phyloP scores from a whole-genome alignment of 1,140 invertebrate genomes.

The Aphaenogaster floridana region DNA sequence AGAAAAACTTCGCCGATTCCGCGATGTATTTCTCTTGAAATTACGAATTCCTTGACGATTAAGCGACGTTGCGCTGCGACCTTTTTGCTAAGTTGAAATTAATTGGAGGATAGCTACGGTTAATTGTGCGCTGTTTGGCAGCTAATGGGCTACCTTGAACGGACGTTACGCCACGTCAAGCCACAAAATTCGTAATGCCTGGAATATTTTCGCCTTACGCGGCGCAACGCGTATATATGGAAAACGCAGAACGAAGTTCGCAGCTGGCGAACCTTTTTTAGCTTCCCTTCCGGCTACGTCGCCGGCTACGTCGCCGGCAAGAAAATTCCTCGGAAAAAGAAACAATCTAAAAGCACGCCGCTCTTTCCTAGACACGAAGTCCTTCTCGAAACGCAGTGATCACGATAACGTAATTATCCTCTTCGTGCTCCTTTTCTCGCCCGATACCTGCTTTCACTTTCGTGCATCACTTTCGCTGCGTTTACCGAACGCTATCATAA shows the following conservation, averaged over 20 bases:
- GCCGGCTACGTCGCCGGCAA: background rate
- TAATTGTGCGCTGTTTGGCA: background rate
- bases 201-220: conserved; percentile 25
- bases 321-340: conserved; percentile 10
- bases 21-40: background rate
- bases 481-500: conserved; percentile 4
- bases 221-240: background rate
- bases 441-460: conserved; percentile 39
- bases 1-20: background rate
- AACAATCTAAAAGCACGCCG: background rate
- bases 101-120: background rate
- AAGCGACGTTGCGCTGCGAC: background rate
- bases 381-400: background rate
- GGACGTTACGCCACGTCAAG: conserved; percentile 12
- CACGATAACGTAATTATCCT: conserved; percentile 31
- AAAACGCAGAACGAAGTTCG: conserved; percentile 30
- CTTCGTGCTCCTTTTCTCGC: background rate
- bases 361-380: conserved; percentile 8
- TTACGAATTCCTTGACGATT: background rate
- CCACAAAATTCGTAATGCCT: conserved; percentile 22
- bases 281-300: conserved; percentile 14
- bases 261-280: conserved; percentile 35
- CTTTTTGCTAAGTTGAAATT: background rate
- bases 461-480: conserved; percentile 10
- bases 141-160: conserved; percentile 12